Evolutionary conservation across 2,113 vertebrate genomes (phyloP).

Genomic region (Macquaria australasica): DNA sequence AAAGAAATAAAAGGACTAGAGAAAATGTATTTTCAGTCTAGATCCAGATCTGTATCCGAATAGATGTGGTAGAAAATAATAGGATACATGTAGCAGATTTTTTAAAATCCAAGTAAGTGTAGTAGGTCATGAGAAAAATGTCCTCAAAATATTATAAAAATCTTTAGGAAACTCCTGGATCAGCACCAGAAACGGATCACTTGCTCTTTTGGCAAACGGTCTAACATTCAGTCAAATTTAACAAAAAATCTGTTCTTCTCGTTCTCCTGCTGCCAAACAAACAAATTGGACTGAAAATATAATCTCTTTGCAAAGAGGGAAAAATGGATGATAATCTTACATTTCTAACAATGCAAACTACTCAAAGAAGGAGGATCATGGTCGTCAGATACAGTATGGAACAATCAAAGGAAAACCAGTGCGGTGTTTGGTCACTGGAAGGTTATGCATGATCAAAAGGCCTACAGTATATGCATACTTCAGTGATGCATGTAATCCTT

Average conservation of each 20-base stretch:
- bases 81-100: background rate
- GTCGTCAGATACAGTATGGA: background rate
- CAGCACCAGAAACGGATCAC: background rate
- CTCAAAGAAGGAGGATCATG: background rate
- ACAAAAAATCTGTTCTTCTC: background rate
- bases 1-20: too few relatives aligned
- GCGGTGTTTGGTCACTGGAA: background rate
- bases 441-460: background rate
- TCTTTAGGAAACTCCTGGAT: background rate
- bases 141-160: background rate
- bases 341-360: background rate
- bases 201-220: background rate
- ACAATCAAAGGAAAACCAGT: background rate
- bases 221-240: background rate
- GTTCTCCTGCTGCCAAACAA: background rate
- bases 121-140: background rate
- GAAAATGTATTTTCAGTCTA: background rate
- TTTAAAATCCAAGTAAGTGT: background rate
- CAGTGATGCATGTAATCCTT: conserved; percentile 14
- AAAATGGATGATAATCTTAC: background rate
- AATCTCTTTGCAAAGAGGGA: conserved; percentile 7
- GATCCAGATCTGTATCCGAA: background rate
- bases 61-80: background rate
- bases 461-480: background rate
- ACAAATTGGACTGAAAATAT: background rate